A percentile compares a stretch with the other conserved stretches of the same genome.
Conservation (phyloP, 2,797 vertebrate genomes). For the Eupleurogrammus muticus region DNA sequence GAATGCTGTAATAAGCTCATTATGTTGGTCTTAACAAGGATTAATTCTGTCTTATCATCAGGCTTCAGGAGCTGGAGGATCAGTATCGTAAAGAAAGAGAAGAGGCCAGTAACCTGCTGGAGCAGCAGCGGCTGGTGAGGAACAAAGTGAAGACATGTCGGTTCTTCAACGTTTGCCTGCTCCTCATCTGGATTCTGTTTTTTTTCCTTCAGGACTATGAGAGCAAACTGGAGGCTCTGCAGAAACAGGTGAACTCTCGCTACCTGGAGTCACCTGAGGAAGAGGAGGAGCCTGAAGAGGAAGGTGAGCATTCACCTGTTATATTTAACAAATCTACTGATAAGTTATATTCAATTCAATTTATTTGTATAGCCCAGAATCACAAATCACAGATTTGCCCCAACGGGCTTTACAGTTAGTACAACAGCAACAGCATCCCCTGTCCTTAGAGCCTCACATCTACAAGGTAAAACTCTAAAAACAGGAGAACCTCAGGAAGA, state of each 20-base stretch:
- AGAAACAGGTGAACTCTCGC: constrained; percentile 94
- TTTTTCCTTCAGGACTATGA: constrained; percentile 91
- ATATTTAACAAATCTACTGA: background rate
- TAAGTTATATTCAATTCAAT: background rate
- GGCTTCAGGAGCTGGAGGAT: constrained; percentile 97
- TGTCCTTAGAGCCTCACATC: too few species aligned
- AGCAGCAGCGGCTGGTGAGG: constrained; percentile 97
- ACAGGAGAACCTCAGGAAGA: too few species aligned
- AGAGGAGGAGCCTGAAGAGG: constrained; percentile 93
- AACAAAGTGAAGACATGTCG: too few species aligned
- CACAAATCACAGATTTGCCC: too few species aligned
- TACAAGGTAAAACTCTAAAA: too few species aligned
- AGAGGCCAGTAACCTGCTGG: constrained; percentile 96
- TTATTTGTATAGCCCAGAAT: too few species aligned
- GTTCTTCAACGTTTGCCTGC: too few species aligned
- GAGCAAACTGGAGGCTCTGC: constrained; percentile 95
- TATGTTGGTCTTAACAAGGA: background rate
- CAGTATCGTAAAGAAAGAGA: constrained; percentile 96
- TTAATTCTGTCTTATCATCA: constrained; percentile 52
- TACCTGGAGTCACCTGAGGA: constrained; percentile 93
- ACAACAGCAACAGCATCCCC: too few species aligned
- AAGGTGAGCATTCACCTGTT: constrained; percentile 83
- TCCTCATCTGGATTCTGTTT: constrained; percentile 13
- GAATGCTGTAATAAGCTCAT: too few species aligned
- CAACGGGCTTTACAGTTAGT: too few species aligned